Percentiles rank a stretch among this genome's conserved stretches.
Conservation (phyloP, 2,797 vertebrate genomes). For the Podarcis lilfordi region DNA sequence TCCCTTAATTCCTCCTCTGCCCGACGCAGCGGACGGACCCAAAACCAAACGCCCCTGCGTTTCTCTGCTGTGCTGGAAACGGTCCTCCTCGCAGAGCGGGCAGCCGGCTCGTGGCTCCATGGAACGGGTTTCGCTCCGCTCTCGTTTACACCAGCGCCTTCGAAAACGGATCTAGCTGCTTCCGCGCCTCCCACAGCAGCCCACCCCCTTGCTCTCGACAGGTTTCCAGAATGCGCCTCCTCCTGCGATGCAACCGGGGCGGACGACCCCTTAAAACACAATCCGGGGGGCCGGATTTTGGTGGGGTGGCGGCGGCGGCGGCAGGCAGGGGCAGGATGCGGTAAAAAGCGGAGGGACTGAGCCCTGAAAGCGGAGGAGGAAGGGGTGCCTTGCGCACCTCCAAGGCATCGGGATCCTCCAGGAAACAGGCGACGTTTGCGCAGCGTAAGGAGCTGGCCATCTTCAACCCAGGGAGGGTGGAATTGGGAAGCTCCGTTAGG, state of each 20-base stretch:
- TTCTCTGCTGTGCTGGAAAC: not conserved
- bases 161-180: not conserved
- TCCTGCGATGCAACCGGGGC: not conserved
- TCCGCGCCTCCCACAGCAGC: not conserved
- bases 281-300: not conserved
- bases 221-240: not conserved
- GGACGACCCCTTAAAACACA: not conserved
- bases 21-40: too few relatives aligned
- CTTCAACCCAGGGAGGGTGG: not conserved
- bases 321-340: not conserved
- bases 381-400: not conserved
- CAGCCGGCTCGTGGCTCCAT: not conserved
- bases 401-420: too few relatives aligned
- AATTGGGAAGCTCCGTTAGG: too few relatives aligned
- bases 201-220: not conserved
- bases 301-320: not conserved
- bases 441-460: not conserved
- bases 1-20: too few relatives aligned
- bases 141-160: not conserved
- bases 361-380: not conserved
- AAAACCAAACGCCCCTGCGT: not conserved
- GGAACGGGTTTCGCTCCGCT: not conserved
- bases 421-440: not conserved
- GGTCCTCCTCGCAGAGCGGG: not conserved
- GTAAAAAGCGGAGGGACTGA: not conserved